Conservation (phyloP, 2,113 vertebrate species). For the Petrocephalus zakoni region DNA sequence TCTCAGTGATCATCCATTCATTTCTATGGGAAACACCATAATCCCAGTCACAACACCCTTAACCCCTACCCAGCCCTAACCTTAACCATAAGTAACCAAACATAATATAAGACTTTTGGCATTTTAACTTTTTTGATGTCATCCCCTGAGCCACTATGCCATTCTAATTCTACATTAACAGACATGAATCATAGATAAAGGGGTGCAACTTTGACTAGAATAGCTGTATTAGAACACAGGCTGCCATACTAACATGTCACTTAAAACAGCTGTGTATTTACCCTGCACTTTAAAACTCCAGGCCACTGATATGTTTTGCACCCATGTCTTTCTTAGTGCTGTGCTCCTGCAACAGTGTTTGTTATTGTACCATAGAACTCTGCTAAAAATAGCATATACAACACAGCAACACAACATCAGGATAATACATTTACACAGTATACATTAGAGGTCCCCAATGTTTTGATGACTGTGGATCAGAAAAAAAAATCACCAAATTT, state of each 20-base stretch:
- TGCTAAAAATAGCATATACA: background rate
- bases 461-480: background rate
- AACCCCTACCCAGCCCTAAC: too few relatives aligned
- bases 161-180: too few relatives aligned
- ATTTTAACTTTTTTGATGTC: too few relatives aligned
- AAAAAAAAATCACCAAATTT: background rate
- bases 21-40: too few relatives aligned
- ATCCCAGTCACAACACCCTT: too few relatives aligned
- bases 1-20: too few relatives aligned
- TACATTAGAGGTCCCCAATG: background rate
- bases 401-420: background rate
- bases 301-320: background rate
- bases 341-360: background rate
- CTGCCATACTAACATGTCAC: background rate
- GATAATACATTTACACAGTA: background rate
- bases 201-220: background rate
- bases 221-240: background rate
- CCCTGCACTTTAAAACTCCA: background rate
- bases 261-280: background rate
- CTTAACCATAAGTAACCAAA: too few relatives aligned
- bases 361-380: background rate
- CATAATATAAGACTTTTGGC: too few relatives aligned
- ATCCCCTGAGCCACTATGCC: too few relatives aligned
- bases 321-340: background rate
- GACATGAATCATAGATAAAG: background rate